These are phyloP conservation scores for Lycia hirtaria DNA, from an alignment of 2,888 invertebrate species.

Conservation along the genomic window DNA sequence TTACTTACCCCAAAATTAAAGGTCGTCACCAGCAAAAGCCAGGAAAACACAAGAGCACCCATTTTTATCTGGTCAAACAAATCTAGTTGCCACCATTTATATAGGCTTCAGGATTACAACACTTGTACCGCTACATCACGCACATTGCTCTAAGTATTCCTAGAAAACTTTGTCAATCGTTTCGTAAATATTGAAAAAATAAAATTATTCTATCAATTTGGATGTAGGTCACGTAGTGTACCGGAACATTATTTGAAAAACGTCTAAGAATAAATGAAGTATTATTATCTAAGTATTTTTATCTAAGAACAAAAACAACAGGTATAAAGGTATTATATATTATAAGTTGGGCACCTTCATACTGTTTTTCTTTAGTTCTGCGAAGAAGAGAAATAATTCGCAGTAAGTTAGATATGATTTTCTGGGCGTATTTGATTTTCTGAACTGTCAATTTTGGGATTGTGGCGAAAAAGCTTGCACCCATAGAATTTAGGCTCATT, in stretches of 20 bases:
- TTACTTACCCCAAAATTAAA: constrained; percentile 52
- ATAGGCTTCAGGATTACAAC: constrained; percentile 50
- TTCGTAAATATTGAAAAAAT: constrained; percentile 45
- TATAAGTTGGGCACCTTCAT: background rate
- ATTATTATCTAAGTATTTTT: too few species aligned
- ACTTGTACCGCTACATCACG: constrained; percentile 37
- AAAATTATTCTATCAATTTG: constrained; percentile 32
- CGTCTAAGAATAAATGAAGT: too few species aligned
- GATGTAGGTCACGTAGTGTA: constrained; percentile 48
- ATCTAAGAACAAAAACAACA: background rate
- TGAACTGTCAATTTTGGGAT: background rate
- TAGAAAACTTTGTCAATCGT: constrained; percentile 41
- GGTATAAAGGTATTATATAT: background rate
- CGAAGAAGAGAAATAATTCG: background rate
- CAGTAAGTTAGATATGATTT: too few species aligned
- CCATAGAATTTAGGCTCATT: too few species aligned
- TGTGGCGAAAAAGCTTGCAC: background rate
- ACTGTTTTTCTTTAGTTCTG: background rate
- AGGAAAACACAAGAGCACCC: constrained; percentile 30
- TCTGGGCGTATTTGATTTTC: too few species aligned
- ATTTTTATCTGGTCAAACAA: constrained; percentile 36
- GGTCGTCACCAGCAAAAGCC: constrained; percentile 42
- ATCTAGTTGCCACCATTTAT: constrained; percentile 39
- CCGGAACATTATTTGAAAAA: background rate
- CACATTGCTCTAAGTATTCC: constrained; percentile 25